Conservation (phyloP, 2,113 vertebrate genomes). For the Phocoena phocoena region DNA sequence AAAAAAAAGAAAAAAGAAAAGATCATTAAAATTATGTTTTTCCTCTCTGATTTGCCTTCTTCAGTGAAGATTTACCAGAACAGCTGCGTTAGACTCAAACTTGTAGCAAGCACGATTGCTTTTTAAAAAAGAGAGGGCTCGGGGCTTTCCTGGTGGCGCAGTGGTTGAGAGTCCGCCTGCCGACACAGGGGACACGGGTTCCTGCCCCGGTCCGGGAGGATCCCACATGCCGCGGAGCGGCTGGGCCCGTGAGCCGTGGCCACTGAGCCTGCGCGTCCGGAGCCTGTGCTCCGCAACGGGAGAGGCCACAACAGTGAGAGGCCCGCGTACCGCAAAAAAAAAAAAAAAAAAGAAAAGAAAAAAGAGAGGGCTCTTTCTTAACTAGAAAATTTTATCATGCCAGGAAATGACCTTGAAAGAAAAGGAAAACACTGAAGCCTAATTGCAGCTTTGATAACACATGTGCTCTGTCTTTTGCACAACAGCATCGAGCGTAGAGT, state of each 20-base stretch:
- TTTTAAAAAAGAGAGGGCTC: background rate
- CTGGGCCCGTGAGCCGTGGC: too few species aligned
- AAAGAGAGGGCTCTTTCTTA: background rate
- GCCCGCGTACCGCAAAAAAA: too few species aligned
- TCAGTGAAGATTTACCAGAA: background rate
- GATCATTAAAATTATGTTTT: background rate
- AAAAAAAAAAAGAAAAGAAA: too few species aligned
- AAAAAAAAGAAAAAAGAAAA: background rate
- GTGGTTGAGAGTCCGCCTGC: too few species aligned
- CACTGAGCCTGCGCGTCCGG: too few species aligned
- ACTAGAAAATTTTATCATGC: background rate
- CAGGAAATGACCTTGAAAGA: slow-evolving; percentile 49
- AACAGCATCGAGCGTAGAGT: background rate
- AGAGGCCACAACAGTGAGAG: too few species aligned
- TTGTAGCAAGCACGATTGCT: background rate
- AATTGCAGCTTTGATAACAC: background rate
- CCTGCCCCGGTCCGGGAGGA: too few species aligned
- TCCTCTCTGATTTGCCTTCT: background rate
- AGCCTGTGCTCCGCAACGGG: too few species aligned
- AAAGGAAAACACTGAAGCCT: background rate
- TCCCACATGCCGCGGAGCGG: too few species aligned
- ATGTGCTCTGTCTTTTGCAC: background rate
- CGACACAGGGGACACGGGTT: too few species aligned
- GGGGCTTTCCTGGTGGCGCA: too few species aligned
- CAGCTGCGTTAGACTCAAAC: background rate